Percentiles rank a stretch among this genome's conserved stretches.
Conservation (phyloP, 2,888 invertebrate genomes). For the Auanema freiburgensis region DNA sequence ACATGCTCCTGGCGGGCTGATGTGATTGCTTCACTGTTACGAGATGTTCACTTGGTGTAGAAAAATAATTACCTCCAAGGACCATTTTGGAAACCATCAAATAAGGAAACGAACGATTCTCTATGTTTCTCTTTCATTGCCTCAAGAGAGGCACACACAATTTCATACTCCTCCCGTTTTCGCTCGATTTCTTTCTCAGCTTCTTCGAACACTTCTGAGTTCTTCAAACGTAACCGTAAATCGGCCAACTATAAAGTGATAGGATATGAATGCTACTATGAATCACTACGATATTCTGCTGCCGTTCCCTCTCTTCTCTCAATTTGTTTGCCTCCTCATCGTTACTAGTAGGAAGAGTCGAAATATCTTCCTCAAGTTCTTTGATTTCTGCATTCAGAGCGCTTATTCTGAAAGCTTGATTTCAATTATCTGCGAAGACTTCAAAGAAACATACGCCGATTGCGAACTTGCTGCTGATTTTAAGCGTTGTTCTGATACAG, state of each 20-base stretch:
- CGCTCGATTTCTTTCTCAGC: constrained; percentile 22
- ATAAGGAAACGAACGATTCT: constrained; percentile 20
- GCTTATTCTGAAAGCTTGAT: background rate
- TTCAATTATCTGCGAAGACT: background rate
- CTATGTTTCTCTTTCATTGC: constrained; percentile 23
- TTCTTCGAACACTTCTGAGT: constrained; percentile 23
- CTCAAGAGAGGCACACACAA: constrained; percentile 7
- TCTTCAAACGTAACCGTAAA: constrained; percentile 17
- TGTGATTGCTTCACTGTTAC: no score
- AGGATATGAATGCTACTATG: background rate
- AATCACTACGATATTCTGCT: no score
- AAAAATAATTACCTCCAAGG: constrained; percentile 10
- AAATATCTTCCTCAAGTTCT: background rate
- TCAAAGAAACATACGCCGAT: constrained; percentile 14
- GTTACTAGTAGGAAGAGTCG: background rate
- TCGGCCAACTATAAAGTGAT: constrained; percentile 14
- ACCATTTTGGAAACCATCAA: background rate
- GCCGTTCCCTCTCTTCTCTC: no score
- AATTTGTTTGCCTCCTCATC: background rate
- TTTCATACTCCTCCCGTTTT: constrained; percentile 7
- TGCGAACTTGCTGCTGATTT: constrained; percentile 19
- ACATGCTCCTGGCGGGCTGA: no score
- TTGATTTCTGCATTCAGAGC: background rate
- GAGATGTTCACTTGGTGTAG: no score
- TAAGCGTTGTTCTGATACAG: constrained; percentile 16